Evolutionary conservation across 2,113 vertebrate species (phyloP), one percentile per base, ranked within the genome.

Genomic region (Rhinichthys klamathensis): DNA sequence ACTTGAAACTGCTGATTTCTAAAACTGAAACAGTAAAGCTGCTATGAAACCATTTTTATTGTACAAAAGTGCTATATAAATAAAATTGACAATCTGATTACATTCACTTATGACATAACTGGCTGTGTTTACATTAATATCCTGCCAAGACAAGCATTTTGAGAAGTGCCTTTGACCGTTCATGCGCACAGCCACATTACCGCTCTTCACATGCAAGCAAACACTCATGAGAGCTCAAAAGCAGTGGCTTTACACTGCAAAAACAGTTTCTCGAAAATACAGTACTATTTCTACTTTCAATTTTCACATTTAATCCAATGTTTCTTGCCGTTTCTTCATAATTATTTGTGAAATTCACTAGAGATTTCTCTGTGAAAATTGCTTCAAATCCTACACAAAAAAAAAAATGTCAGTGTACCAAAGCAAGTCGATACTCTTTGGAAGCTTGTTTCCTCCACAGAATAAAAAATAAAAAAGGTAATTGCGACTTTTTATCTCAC

Each of bases 61-160:
- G 67, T 2, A 70, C 23, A 41, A 70, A 30, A 70, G 21, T 70
- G 67, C 35, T 70, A n/a, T n/a, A 72, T 72, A 72, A 72, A 72
- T 72, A 41, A 72, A 72, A 41, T 72, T 23, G 21, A 41, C 21
- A 35, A 6, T 41, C 2, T 41, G 35, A 72, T 72, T 72, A 41
- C 35, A 41, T 72, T 41, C 4, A 72, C 35, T 72, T 41, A 72
- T 72, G 35, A 72, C 35, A 72, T 41, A 41, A 72, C 67, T 41
- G 67, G 35, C 21, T 70, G 35, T 4, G 67, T 70, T 70, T 23
- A 70, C 9, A 41, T 23, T 23, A 70, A 41, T 41, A 41, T 70
- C 35, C 35, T n/a, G 67, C 67, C 67, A 70, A 70, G 67, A 70
- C 67, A 70, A 70, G 67, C 67, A 70, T 70, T 70, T 70, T 41